Evolutionary conservation across 1,140 invertebrate genomes (phyloP), one percentile per base, ranked within the genome.

Genomic region (Saccostrea cuccullata): DNA sequence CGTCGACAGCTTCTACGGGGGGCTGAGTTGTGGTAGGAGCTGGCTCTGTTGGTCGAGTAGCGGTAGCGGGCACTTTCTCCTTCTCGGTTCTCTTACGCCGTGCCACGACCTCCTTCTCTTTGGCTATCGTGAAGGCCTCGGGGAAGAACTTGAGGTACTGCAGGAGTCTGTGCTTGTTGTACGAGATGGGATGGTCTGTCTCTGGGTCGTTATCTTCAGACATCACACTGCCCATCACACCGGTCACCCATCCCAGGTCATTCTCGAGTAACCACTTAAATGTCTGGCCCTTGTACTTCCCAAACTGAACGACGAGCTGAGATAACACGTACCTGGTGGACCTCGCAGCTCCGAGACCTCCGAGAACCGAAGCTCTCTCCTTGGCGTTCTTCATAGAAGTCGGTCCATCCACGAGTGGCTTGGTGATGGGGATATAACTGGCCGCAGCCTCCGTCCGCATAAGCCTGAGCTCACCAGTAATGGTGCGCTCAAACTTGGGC

Each of bases 231-330:
- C 20, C 67, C 23, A 73, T 13, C 23, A 26, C 26, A 23, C 67
- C 23, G 12, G 67, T 73, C n/a, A 73, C 67, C 2, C 23, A 85
- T 0, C 84, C 84, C 12, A 85, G 55, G 56, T 56, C 40, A 20
- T 85, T 64, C 56, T 85, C 84, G 26, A 85, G 30, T 0, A 85
- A 4, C 84, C 84, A 85, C 56, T 85, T 85, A 55, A 85, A 85
- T 6, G 84, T 58, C 23, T 85, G 84, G 11, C 84, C 84, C 26
- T 55, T 55, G 55, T 85, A 85, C 23, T 60, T 85, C 47, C 83
- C 83, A 23, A 85, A 85, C 83, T 85, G 83, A 3, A 56, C 3
- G 9, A 40, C 47, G 9, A 47, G 47, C 47, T 47, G 47, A 9
- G 47, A 47, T 9, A 47, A 47, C 47, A 47, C 47, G 47, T 47